Evolutionary conservation across 35 echinoderm and acorn worm species (phyloP), one percentile per base, ranked within the genome.

Genomic region (Lytechinus variegatus): DNA sequence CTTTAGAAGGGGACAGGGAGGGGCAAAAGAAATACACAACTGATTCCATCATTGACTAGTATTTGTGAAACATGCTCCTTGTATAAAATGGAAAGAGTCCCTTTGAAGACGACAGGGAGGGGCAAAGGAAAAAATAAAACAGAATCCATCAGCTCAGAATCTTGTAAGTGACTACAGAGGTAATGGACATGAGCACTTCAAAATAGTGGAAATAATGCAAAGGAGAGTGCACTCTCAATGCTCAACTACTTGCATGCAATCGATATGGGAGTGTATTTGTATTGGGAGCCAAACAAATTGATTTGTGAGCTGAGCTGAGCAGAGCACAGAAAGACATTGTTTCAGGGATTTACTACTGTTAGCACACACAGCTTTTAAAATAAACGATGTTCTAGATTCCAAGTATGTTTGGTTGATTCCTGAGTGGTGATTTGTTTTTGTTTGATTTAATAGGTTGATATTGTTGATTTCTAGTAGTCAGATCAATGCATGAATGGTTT

Each of bases 331-430:
- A 79, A 79, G 19, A n/a, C 6, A 4, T 79, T 79, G 66, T 79
- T 79, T 79, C 66, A 13, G 66, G 66, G 66, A 8, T 14, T 79
- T n/a, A 79, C 66, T 79, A 79, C 66, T 79, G 66, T 79, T n/a
- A 79, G 66, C 66, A 79, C 19, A 79, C 66, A 79, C 66, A 79
- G 66, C 66, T 79, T 79, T 79, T 19, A 79, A 79, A 79, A 79
- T 79, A 79, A 6, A n/a, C 66, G 5, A 79, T n/a, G 66, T 79
- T 79, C 19, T 4, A 1, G 66, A 79, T 79, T 79, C 16, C 6
- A 24, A 79, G 56, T 11, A 58, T 58, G 56, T 58, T 79, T n/a
- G 16, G 3, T 79, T 79, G 66, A 79, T 16, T 24, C 66, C 24
- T 79, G 19, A 24, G 66, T 24, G 16, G n/a, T 14, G 66, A 16